Evolutionary conservation across 2,888 invertebrate species (phyloP).

Genomic region (Aphodius granarius): DNA sequence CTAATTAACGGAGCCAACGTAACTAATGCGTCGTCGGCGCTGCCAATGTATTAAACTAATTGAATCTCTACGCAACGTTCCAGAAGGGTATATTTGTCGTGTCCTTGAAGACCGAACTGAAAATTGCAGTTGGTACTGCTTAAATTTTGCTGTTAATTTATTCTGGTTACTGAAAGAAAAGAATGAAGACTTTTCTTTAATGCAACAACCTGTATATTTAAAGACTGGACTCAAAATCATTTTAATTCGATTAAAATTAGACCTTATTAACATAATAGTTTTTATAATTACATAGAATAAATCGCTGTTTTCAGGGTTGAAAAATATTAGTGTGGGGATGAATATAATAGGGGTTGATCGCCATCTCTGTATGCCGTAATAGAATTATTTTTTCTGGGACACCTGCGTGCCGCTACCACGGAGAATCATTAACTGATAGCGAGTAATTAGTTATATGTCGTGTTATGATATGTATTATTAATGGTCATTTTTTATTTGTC

Average conservation of each 20-base stretch:
- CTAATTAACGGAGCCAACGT: constrained; percentile 52
- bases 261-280: too few relatives aligned
- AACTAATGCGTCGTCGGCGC: constrained; percentile 49
- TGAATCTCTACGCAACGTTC: constrained; percentile 37
- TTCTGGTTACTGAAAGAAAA: too few relatives aligned
- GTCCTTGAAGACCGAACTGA: background rate
- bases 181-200: too few relatives aligned
- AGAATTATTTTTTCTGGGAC: constrained; percentile 13
- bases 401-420: constrained; percentile 22
- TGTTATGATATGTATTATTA: constrained; percentile 24
- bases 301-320: too few relatives aligned
- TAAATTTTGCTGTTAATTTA: too few relatives aligned
- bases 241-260: too few relatives aligned
- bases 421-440: constrained; percentile 26
- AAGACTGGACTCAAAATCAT: too few relatives aligned
- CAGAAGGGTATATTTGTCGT: background rate
- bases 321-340: too few relatives aligned
- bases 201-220: too few relatives aligned
- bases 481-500: constrained; percentile 21
- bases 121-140: background rate
- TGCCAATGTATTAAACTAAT: constrained; percentile 47
- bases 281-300: too few relatives aligned
- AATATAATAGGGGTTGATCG: background rate
- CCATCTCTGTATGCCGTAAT: constrained; percentile 5
- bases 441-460: constrained; percentile 24